Conservation (phyloP, 1,140 invertebrate genomes). For the Neodiprion virginianus region DNA sequence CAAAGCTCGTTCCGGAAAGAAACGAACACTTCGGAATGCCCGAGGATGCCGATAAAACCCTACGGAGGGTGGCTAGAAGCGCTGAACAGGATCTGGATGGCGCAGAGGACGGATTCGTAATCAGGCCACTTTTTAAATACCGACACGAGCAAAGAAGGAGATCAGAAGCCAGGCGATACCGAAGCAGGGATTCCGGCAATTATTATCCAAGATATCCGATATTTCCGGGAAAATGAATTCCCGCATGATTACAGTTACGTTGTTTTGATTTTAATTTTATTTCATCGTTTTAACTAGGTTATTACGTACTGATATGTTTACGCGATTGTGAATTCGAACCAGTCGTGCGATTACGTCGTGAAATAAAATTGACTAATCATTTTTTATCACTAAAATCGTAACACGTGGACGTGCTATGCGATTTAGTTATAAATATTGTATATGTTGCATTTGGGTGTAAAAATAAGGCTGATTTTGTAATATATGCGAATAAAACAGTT, state of each 20-base stretch:
- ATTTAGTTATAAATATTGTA: not conserved
- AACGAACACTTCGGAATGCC: not conserved
- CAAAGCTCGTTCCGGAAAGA: not conserved
- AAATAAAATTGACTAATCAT: no score
- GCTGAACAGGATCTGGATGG: not conserved
- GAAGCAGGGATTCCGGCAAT: not conserved
- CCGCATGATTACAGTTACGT: not conserved
- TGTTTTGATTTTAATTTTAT: no score
- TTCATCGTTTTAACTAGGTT: no score
- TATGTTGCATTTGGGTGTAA: not conserved
- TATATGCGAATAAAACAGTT: no score
- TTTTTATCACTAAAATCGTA: not conserved
- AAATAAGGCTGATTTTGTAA: not conserved
- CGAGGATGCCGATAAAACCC: not conserved
- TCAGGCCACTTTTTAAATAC: conserved; percentile 7
- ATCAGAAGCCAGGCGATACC: not conserved
- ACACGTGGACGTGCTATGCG: not conserved
- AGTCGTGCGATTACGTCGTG: no score
- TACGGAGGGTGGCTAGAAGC: not conserved
- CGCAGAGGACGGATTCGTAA: conserved; percentile 9
- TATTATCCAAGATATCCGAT: conserved; percentile 29
- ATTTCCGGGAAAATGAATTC: conserved; percentile 37
- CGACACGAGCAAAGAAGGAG: not conserved
- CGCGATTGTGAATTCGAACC: no score
- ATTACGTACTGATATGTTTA: no score